Evolutionary conservation across 2,113 vertebrate species (phyloP), one percentile per base, ranked within the genome.

Genomic region (Muntiacus reevesi): DNA sequence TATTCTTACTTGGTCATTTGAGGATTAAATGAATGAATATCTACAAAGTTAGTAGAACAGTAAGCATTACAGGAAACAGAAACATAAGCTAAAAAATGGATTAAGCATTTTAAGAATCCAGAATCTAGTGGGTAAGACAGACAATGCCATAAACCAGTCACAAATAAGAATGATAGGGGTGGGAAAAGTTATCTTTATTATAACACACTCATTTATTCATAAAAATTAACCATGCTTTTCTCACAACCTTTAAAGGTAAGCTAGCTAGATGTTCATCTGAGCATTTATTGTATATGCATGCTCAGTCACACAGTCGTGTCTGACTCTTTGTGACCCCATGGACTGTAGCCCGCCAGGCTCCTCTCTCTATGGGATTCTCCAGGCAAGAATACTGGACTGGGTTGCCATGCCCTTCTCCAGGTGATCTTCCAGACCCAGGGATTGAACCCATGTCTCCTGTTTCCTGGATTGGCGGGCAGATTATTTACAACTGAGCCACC

Each of bases 21-120:
- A 92, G 30, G 60, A 95, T 82, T 86, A 94, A 95, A 82, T 92
- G 27, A 86, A 76, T 85, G 71, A 92, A 94, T 59, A 76, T 16
- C 81, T 76, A 30, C 82, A 40, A 85, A 84, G 45, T 90, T 30
- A 47, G 87, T 67, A 79, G 28, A 93, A 76, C 2, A 94, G 14
- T 60, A 30, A 28, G 47, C 47, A 64, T 95, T 88, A 82, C 11
- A 82, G 30, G 28, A 95, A 87, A 82, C 15, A 82, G 85, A 83
- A n/a, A 55, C 14, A 88, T 86, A 87, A 90, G 78, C 54, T 82
- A 82, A 87, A 79, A 95, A 40, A 84, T 64, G 9, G 19, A 11
- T 74, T 67, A 55, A 90, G 28, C 2, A 25, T 7, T 92, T 85
- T 64, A 95, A 82, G 54, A 91, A 81, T 30, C n/a, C 74, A 95